Conservation (phyloP, 2,797 vertebrate species). For the Lagocephalus sceleratus region DNA sequence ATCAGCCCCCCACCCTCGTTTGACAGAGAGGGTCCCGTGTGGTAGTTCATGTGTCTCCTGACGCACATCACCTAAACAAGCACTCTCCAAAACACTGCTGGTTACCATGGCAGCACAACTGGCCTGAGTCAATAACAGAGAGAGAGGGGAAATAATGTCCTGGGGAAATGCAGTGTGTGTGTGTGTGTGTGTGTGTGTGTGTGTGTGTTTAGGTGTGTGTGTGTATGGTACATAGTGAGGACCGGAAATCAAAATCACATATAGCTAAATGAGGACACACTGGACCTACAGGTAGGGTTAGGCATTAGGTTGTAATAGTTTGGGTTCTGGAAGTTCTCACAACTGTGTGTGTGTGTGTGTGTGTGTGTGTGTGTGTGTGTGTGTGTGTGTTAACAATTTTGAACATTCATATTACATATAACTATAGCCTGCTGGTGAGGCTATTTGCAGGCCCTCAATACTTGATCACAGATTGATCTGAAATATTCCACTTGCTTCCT, state of each 20-base stretch:
- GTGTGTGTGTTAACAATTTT: background rate
- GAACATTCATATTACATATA: too few relatives aligned
- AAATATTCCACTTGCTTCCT: constrained; percentile 43
- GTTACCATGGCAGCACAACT: constrained; percentile 66
- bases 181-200: constrained; percentile 2
- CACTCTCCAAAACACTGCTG: constrained; percentile 64
- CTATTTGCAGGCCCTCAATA: constrained; percentile 32
- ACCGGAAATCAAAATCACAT: too few relatives aligned
- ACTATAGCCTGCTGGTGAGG: constrained; percentile 34
- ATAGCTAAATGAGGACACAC: too few relatives aligned
- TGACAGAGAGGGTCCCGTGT: constrained; percentile 42
- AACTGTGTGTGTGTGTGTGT: constrained; percentile 3
- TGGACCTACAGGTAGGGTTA: too few relatives aligned
- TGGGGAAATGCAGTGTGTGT: constrained; percentile 16
- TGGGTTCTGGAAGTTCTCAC: too few relatives aligned
- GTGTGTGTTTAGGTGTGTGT: constrained; percentile 8
- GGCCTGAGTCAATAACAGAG: constrained; percentile 59
- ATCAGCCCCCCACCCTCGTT: constrained; percentile 29
- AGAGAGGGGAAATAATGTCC: constrained; percentile 43
- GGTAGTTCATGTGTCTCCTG: constrained; percentile 57
- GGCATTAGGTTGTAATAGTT: too few relatives aligned
- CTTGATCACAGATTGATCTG: constrained; percentile 21
- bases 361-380: constrained; percentile 3
- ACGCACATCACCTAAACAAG: constrained; percentile 66
- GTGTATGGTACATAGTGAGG: background rate